Evolutionary conservation across 2,888 invertebrate species (phyloP), one percentile per base, ranked within the genome.

Genomic region (Lycocerus yunnanus): DNA sequence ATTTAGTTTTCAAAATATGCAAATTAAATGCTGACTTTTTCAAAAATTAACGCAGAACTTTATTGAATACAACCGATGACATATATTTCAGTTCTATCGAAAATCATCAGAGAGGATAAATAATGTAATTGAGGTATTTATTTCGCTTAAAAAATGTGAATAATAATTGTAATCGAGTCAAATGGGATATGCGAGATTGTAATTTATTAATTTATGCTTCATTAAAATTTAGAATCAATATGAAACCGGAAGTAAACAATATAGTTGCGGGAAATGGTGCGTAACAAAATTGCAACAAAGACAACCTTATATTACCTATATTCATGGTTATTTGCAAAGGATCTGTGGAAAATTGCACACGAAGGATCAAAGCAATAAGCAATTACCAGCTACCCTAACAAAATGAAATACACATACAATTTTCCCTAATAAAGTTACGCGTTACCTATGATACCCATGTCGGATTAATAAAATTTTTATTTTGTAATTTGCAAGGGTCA

Each of bases 311-410:
- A 24, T 58, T 71, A n/a, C 66, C 18, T 66, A 63, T 59, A 43
- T 43, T n/a, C 66, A 60, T 60, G 66, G 66, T 16, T 67, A 67
- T 71, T 71, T 71, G 71, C 21, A 67, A 71, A 27, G 67, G 71
- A 67, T 65, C 58, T 27, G 66, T 24, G 27, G 27, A 59, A 71
- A 71, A 71, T 71, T 61, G 72, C 72, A 72, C 72, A 72, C 68
- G 72, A 72, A 72, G 68, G 72, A 72, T 72, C 72, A 72, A 72
- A 72, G 72, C 71, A 71, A 58, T 67, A 71, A 71, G 71, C 71
- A 71, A 71, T 71, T 71, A 71, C 60, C 67, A 15, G 66, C n/a
- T 16, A 66, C 67, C 59, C 71, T 67, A 71, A 71, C 67, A 67
- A 71, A 66, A 71, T 60, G 66, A 66, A 67, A 71, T 66, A 71